Conservation (phyloP, 2,888 invertebrate genomes). For the Melanostoma mellinum region DNA sequence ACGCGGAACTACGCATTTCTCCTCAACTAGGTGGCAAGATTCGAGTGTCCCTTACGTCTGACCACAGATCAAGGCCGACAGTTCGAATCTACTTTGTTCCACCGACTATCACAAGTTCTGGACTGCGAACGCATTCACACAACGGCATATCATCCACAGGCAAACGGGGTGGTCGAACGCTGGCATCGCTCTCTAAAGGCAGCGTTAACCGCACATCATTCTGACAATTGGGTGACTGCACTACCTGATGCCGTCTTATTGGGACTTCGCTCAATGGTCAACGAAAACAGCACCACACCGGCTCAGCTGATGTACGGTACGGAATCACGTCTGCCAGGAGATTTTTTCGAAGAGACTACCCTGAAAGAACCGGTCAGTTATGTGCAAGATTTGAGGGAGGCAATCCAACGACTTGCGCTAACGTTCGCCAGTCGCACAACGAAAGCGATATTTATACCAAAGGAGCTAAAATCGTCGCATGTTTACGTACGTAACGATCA, state of each 20-base stretch:
- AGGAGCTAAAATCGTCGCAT: constrained; percentile 9
- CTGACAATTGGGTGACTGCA: constrained; percentile 74
- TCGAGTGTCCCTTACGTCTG: too few species aligned
- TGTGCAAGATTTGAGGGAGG: constrained; percentile 19
- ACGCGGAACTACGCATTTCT: constrained; percentile 16
- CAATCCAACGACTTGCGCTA: constrained; percentile 1
- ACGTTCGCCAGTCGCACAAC: constrained; percentile 3
- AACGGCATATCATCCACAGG: constrained; percentile 78
- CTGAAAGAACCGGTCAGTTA: constrained; percentile 6
- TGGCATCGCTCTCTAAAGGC: constrained; percentile 80
- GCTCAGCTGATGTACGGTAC: constrained; percentile 21
- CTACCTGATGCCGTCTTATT: constrained; percentile 25
- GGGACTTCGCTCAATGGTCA: constrained; percentile 24
- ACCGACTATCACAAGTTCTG: constrained; percentile 73
- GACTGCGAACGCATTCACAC: constrained; percentile 74
- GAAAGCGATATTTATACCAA: constrained; percentile 25
- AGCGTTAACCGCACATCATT: constrained; percentile 75
- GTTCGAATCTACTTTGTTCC: constrained; percentile 77
- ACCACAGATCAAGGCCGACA: constrained; percentile 79
- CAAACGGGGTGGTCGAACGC: constrained; percentile 80
- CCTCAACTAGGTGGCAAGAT: constrained; percentile 79
- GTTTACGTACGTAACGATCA: constrained; percentile 29
- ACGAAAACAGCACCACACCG: constrained; percentile 13
- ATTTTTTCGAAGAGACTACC: constrained; percentile 3
- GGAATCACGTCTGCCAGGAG: constrained; percentile 3